Base-by-base conservation (phyloP, 2,113 vertebrate species). In the Raja brachyura region DNA sequence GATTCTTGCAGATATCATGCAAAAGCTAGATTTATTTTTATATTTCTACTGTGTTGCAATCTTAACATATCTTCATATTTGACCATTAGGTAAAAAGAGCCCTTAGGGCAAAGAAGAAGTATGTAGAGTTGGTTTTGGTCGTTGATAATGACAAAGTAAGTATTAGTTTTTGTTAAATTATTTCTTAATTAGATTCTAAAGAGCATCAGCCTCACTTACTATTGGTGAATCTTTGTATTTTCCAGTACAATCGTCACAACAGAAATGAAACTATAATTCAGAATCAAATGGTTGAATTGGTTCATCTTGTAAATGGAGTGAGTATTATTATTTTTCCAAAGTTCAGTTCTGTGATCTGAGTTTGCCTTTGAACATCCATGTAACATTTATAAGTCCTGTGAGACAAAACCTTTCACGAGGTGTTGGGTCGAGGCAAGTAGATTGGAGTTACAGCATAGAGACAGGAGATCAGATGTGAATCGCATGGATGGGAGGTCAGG, bases 271-370 rank as follows among this genome's bases (percentile, higher is more conserved):
- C 95, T 0, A 96, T 95, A 0, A 96, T 98, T 61, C 95, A 95
- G 81, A 95, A 96, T 1, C 97, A 98, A 94, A 95, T 96, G 93
- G 96, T 98, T 88, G 94, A 97, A 93, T 93, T 98, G 94, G 96
- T 96, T 61, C 98, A 98, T 95, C 95, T 98, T 0, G 94, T 98
- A 74, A 97, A 98, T 93, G 96, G 96, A 96, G 98, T 98, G 95
- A 96, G 97, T 95, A 78, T 56, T 11, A 81, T 93, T 0, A 3
- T 73, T 73, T 92, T 33, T 14, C 48, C 33, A 48, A 28, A 48
- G 14, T 70, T 73, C 28, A 54, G 20, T 73, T 73, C 9, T 25
- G 0, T 73, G 18, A 70, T 92, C 68, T 22, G 33, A 16, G 70
- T 73, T 73, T 11, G 14, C 77, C 77, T 79, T 79, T 39, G 77